phyloP scores from a whole-genome alignment of 2,797 vertebrate genomes.

The Myotis planiceps region DNA sequence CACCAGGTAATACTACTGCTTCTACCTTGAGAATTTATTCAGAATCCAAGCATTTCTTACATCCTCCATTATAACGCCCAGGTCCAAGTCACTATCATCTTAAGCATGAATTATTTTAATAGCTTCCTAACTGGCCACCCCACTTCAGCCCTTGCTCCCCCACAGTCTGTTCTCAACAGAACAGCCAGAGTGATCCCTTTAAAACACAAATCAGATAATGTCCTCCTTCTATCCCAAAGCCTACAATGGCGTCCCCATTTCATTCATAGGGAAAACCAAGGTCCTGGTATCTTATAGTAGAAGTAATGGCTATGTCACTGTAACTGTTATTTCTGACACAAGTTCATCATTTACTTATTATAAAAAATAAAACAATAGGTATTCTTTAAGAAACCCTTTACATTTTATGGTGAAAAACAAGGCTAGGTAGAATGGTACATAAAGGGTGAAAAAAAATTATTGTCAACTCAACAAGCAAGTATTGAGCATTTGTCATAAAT shows the following conservation, averaged over 20 bases:
- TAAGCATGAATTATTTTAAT: not conserved
- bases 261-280: not conserved
- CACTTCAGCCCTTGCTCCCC: not conserved
- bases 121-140: not conserved
- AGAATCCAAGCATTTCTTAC: not conserved
- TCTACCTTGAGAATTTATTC: not conserved
- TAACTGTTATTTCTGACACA: not conserved
- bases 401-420: not conserved
- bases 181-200: not conserved
- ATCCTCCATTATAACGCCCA: not conserved
- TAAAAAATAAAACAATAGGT: not conserved
- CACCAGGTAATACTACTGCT: not conserved
- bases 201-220: not conserved
- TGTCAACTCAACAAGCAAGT: not conserved
- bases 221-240: not conserved
- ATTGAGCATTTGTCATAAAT: not conserved
- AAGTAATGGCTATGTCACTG: not conserved
- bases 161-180: not conserved
- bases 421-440: not conserved
- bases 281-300: not conserved
- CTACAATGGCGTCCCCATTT: not conserved
- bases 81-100: not conserved
- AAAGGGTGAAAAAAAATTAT: not conserved
- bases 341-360: not conserved
- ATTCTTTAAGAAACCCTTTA: not conserved